Evolutionary conservation across 2,797 vertebrate genomes (phyloP), one percentile per base, ranked within the genome.

Genomic region (Phataginus tetradactyla): DNA sequence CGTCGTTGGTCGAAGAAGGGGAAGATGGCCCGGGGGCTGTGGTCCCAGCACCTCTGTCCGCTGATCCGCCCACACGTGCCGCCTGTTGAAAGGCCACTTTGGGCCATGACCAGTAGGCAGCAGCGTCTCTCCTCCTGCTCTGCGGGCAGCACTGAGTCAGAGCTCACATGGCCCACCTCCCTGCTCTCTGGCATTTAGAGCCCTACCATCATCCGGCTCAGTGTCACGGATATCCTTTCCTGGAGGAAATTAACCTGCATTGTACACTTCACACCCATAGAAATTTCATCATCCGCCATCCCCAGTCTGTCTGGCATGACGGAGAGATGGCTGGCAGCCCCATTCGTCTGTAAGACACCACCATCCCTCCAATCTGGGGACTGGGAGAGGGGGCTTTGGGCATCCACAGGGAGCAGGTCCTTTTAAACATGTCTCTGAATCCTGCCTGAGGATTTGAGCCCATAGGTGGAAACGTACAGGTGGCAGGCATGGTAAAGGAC

Each of bases 221-320:
- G 88, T 80, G 88, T 96, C 96, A 96, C 97, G 96, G 94, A 71
- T 95, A 79, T 94, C 72, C 79, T 97, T 53, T 80, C 88, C 86
- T 69, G 66, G 63, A 95, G 94, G 89, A 96, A 96, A 96, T 78
- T 49, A 85, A 87, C 95, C 90, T 89, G 79, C 69, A 49, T 64
- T 89, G 90, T 72, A 71, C 27, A 77, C 92, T 97, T 83, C 69
- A 77, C 71, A 81, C 25, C 83, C 80, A 77, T 12, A 86, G 86
- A 86, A 80, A 96, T 85, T 78, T 94, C 86, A 96, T 69, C 89
- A 83, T 55, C 78, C 20, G 0, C 77, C 86, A 78, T 9, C 34
- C 72, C 45, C 18, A 1, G 45, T 55, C 85, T 81, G 69, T 71
- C 84, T 55, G 63, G 59, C 21, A 5, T 75, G 93, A 74, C 57